Conservation (phyloP, 2,797 vertebrate species). For the Margarornis squamiger region DNA sequence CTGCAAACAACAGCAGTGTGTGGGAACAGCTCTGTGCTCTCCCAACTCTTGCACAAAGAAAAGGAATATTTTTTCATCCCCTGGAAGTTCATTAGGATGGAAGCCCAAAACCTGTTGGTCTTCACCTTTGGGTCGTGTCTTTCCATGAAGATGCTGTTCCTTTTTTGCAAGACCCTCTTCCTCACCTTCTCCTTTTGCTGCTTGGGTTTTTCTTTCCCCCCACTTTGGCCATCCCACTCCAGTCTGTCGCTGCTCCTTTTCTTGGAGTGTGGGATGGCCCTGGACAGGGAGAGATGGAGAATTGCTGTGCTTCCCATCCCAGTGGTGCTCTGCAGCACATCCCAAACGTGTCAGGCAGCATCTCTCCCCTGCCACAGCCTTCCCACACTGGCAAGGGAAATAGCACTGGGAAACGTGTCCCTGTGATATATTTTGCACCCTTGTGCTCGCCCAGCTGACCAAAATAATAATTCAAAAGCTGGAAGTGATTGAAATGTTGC, state of each 20-base stretch:
- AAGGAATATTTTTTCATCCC: background rate
- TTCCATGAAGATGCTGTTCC: background rate
- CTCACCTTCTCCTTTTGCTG: background rate
- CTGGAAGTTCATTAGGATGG: background rate
- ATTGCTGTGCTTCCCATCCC: background rate
- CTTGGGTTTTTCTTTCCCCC: background rate
- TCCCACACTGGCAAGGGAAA: background rate
- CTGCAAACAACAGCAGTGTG: background rate
- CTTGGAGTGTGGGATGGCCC: background rate
- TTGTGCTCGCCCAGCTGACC: background rate
- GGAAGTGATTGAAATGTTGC: background rate
- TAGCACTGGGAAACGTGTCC: fast-evolving
- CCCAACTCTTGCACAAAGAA: background rate
- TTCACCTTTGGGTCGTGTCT: background rate
- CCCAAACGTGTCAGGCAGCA: fast-evolving
- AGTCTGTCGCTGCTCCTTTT: fast-evolving
- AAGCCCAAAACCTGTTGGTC: background rate
- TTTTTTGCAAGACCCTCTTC: background rate
- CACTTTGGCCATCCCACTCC: background rate
- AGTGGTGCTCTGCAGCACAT: background rate
- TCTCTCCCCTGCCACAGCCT: background rate
- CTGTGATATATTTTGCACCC: background rate
- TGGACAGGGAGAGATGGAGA: background rate
- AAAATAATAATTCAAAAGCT: background rate
- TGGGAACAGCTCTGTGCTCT: background rate